Conservation (phyloP, 37 sponge, comb jelly and placozoan species). For the Hexactinellida sp. region DNA sequence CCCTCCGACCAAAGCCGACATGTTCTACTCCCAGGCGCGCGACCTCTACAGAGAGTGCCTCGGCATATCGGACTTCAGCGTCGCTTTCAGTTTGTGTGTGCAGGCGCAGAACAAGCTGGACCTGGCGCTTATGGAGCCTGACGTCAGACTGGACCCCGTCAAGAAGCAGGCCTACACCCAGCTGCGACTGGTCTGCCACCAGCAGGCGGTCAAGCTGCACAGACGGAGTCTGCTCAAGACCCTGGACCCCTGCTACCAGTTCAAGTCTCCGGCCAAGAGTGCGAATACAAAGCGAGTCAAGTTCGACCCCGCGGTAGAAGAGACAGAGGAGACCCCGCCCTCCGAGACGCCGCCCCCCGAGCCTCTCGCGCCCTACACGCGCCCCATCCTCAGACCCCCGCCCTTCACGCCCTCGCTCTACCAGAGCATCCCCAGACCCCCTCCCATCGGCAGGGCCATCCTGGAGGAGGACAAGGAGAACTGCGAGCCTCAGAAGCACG, state of each 20-base stretch:
- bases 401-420: slow-evolving; percentile 12
- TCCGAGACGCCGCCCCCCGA: not conserved
- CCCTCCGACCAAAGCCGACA: not conserved
- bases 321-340: not conserved
- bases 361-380: not conserved
- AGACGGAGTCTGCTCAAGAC: not conserved
- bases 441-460: slow-evolving; percentile 1
- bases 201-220: not conserved
- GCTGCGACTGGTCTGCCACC: not conserved
- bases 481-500: not conserved
- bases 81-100: not conserved
- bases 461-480: not conserved
- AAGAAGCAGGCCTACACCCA: not conserved
- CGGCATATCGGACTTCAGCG: not conserved
- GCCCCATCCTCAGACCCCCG: slow-evolving; percentile 8
- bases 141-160: not conserved
- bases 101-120: slow-evolving; percentile 14
- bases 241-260: not conserved
- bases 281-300: not conserved
- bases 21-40: slow-evolving; percentile 6
- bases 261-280: not conserved
- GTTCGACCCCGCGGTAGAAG: not conserved
- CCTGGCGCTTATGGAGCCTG: not conserved
- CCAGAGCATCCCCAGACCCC: not conserved
- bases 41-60: not conserved